These are phyloP conservation scores for Nothocercus julius DNA, from an alignment of 2,113 vertebrate species.

Conservation along the genomic window DNA sequence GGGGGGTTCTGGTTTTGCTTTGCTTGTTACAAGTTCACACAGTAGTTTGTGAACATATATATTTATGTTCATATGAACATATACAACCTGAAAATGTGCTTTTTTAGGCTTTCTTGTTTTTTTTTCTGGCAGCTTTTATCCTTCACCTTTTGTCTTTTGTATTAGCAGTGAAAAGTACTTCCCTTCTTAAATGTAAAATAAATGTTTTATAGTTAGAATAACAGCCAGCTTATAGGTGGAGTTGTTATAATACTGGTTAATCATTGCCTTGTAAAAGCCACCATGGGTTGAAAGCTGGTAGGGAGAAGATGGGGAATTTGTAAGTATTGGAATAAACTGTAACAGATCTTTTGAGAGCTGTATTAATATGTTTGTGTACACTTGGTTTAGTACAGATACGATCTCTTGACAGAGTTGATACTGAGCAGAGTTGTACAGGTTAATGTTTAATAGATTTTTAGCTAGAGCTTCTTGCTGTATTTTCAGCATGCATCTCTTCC, in stretches of 20 bases:
- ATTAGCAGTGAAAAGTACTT: neutral
- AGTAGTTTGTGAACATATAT: neutral
- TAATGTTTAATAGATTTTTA: conserved; percentile 36
- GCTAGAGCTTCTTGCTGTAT: neutral
- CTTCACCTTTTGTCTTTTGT: neutral
- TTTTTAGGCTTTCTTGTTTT: neutral
- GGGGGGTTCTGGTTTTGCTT: neutral
- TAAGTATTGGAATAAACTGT: neutral
- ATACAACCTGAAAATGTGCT: neutral
- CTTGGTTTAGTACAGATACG: neutral
- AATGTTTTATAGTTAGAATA: neutral
- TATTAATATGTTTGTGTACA: neutral
- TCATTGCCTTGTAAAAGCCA: neutral
- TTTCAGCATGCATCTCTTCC: neutral
- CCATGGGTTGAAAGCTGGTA: neutral
- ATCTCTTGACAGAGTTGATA: neutral
- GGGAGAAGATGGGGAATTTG: neutral
- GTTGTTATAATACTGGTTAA: neutral
- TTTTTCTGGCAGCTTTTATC: neutral
- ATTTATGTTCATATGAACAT: neutral
- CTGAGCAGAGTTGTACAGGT: neutral
- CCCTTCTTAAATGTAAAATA: neutral
- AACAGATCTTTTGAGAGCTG: neutral
- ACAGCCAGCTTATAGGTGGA: neutral
- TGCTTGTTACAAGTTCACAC: neutral